Conservation (phyloP, 2,113 vertebrate species). For the Tyrannus savana region DNA sequence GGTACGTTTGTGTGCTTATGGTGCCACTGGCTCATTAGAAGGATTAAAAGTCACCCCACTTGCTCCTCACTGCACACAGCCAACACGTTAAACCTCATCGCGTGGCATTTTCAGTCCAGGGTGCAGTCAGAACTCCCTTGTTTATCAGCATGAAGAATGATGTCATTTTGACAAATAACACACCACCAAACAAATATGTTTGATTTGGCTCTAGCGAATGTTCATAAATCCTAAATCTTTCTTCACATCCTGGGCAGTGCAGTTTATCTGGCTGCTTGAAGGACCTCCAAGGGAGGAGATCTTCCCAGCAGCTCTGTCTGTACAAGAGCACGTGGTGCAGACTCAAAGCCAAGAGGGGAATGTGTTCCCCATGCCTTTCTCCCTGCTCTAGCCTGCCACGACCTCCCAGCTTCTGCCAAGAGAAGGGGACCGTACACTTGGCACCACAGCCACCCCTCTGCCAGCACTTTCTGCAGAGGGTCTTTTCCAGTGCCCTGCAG, state of each 20-base stretch:
- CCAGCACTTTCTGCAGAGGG: not conserved
- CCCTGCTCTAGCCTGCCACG: not conserved
- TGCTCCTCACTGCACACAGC: constrained; percentile 23
- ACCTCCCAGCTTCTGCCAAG: not conserved
- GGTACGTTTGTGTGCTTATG: not conserved
- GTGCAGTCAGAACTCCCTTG: constrained; percentile 48
- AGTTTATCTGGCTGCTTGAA: constrained; percentile 44
- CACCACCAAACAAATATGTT: constrained; percentile 62
- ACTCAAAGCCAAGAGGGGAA: not conserved
- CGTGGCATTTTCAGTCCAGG: constrained; percentile 29
- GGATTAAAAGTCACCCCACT: constrained; percentile 19
- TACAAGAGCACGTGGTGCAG: not conserved
- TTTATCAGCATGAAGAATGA: constrained; percentile 50
- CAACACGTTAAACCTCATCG: constrained; percentile 21
- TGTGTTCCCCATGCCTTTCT: not conserved
- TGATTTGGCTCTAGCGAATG: constrained; percentile 4
- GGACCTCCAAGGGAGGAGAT: constrained; percentile 57
- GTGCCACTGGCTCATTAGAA: constrained; percentile 23
- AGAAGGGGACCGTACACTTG: not conserved
- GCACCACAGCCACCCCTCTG: not conserved
- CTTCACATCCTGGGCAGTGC: constrained; percentile 51
- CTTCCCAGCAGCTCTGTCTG: constrained; percentile 43
- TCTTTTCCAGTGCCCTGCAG: not conserved
- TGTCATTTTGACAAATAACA: constrained; percentile 66
- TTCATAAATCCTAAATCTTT: constrained; percentile 65